Percentiles rank a stretch among this genome's conserved stretches.
Conservation (phyloP, 1,140 invertebrate species). For the Drosophila varians region DNA sequence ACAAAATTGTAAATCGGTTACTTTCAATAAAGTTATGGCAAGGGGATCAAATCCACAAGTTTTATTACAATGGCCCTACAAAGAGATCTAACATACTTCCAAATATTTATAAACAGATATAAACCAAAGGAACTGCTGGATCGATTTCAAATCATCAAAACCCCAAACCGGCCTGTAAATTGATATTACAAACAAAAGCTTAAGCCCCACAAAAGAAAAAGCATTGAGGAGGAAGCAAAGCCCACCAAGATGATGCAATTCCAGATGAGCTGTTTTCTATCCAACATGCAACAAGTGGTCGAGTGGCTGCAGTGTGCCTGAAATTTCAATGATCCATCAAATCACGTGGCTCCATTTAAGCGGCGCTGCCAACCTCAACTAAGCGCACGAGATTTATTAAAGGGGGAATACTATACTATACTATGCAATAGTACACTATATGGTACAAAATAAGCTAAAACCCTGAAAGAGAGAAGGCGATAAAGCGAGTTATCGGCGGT, state of each 20-base stretch:
- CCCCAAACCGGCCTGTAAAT: background rate
- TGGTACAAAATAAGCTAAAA: background rate
- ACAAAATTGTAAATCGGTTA: background rate
- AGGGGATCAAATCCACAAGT: too few species aligned
- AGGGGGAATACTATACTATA: background rate
- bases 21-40: too few species aligned
- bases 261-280: constrained; percentile 14
- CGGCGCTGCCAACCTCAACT: constrained; percentile 22
- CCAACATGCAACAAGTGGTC: constrained; percentile 34
- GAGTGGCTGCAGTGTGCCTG: constrained; percentile 10
- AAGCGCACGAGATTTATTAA: constrained; percentile 27
- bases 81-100: too few species aligned
- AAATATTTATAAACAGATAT: too few species aligned
- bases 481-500: constrained; percentile 53
- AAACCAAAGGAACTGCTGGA: too few species aligned
- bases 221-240: background rate
- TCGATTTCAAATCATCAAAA: background rate
- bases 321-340: constrained; percentile 38
- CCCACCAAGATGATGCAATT: constrained; percentile 34
- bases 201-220: constrained; percentile 3
- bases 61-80: too few species aligned
- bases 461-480: background rate
- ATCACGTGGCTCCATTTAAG: constrained; percentile 47
- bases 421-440: background rate
- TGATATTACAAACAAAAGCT: constrained; percentile 1